Conservation (phyloP, 35 echinoderm and acorn worm genomes). For the Apostichopus californicus region DNA sequence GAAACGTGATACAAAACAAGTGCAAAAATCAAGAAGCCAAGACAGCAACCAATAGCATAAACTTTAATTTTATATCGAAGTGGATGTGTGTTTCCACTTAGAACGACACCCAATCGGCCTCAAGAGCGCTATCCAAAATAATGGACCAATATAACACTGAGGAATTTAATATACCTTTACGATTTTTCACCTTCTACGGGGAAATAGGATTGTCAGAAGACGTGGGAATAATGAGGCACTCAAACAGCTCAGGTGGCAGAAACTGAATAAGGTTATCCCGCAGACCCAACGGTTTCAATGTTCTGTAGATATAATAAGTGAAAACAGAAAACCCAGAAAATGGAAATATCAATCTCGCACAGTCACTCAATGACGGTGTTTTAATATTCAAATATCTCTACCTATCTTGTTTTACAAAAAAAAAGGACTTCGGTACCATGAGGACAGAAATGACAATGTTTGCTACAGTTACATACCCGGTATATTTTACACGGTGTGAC, state of each 20-base stretch:
- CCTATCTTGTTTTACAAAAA: too few species aligned
- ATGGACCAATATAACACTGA: background rate
- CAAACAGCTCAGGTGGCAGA: background rate
- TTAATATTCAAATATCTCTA: too few species aligned
- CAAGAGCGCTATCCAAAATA: background rate
- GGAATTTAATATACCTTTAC: background rate
- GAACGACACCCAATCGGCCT: conserved; percentile 6
- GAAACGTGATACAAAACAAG: background rate
- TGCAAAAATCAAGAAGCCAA: background rate
- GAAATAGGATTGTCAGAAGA: background rate
- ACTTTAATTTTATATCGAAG: background rate
- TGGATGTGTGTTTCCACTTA: conserved; percentile 21
- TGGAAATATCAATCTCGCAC: too few species aligned
- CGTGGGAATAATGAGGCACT: conserved; percentile 16
- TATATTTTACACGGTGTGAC: too few species aligned
- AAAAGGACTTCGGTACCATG: too few species aligned
- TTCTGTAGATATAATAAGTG: background rate
- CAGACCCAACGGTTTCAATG: background rate
- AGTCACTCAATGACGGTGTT: too few species aligned
- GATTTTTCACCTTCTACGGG: background rate
- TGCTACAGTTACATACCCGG: too few species aligned
- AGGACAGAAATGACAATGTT: too few species aligned
- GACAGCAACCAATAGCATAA: background rate
- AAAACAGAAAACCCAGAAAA: background rate
- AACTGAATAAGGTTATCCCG: background rate